Conservation (phyloP, 1,140 invertebrate species). For the Philopotamus ludificatus region DNA sequence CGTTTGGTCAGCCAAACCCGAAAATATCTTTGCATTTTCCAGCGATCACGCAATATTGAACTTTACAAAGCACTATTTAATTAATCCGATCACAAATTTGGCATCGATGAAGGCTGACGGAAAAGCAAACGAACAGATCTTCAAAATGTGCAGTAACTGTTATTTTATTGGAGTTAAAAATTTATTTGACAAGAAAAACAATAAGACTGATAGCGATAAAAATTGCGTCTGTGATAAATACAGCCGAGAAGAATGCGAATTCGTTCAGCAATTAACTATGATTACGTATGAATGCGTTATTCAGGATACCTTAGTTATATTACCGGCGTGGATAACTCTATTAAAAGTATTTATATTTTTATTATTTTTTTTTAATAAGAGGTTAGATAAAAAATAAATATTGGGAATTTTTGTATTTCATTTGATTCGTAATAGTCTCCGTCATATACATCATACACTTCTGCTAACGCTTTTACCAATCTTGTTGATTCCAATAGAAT, state of each 20-base stretch:
- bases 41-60: conserved; percentile 65
- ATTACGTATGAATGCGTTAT: conserved; percentile 84
- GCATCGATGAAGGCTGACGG: conserved; percentile 26
- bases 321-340: conserved; percentile 72
- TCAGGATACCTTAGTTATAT: conserved; percentile 77
- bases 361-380: background rate
- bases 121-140: conserved; percentile 2
- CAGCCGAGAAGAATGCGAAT: conserved; percentile 52
- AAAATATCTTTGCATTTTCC: conserved; percentile 66
- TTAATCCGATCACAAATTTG: conserved; percentile 39
- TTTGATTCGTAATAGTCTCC: no score
- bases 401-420: no score
- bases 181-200: conserved; percentile 8
- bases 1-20: conserved; percentile 64
- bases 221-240: conserved; percentile 37
- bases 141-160: conserved; percentile 33
- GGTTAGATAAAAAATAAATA: no score
- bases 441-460: no score
- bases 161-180: conserved; percentile 30
- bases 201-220: background rate
- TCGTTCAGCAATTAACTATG: conserved; percentile 69
- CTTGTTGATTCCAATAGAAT: no score
- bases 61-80: conserved; percentile 67
- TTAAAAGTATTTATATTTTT: conserved; percentile 60
- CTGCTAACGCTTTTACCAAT: no score